Percentiles rank a stretch among this genome's conserved stretches.
Evolutionary conservation across 2,888 invertebrate species (phyloP).

Genomic region (Opisthograptis luteolata): DNA sequence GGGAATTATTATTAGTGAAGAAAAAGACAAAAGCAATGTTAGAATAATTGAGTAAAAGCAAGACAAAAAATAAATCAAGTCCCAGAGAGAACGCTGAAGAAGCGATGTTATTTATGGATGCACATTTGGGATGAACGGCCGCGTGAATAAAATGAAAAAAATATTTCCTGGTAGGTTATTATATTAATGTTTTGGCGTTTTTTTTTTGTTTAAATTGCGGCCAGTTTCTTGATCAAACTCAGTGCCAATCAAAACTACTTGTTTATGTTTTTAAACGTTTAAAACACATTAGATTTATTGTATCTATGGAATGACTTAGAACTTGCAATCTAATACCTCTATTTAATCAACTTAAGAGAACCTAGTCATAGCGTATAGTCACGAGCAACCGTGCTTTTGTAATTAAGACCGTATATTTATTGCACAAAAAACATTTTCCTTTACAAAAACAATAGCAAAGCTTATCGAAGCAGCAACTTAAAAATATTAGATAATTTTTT

Average conservation of each 20-base stretch:
- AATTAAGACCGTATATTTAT: too few species aligned
- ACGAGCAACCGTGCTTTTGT: too few species aligned
- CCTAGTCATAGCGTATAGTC: too few species aligned
- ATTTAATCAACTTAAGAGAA: too few species aligned
- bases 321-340: too few species aligned
- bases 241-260: background rate
- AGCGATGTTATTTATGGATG: conserved; percentile 80
- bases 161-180: conserved; percentile 64
- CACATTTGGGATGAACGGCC: conserved; percentile 81
- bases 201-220: conserved; percentile 38
- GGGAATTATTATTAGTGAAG: conserved; percentile 71
- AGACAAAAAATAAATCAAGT: conserved; percentile 67
- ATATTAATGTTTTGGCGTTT: conserved; percentile 53
- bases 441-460: too few species aligned
- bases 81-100: conserved; percentile 72
- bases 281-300: too few species aligned
- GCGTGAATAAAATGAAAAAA: conserved; percentile 66
- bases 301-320: too few species aligned
- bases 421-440: too few species aligned
- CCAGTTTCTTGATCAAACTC: conserved; percentile 15
- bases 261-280: too few species aligned
- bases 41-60: conserved; percentile 51
- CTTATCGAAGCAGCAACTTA: too few species aligned
- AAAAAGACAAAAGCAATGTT: conserved; percentile 63
- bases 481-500: too few species aligned